These are phyloP conservation scores for Sebastes flavidus DNA, from an alignment of 2,797 vertebrate species.

Conservation along the genomic window DNA sequence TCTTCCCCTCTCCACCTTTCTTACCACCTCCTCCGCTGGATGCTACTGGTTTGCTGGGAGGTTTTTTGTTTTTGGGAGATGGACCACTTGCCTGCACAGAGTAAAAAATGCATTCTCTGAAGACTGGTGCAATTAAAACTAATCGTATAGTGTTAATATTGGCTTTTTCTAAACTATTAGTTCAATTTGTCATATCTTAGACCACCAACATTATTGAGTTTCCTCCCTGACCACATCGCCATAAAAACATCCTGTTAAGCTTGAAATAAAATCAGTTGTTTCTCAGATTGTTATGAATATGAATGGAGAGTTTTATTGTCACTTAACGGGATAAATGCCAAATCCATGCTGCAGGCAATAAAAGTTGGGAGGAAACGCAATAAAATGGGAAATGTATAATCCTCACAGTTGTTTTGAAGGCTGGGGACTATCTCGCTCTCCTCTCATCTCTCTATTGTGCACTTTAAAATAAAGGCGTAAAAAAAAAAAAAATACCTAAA, in stretches of 20 bases:
- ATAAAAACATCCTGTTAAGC: slow-evolving; percentile 8
- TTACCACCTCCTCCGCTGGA: slow-evolving; percentile 78
- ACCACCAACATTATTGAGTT: neutral
- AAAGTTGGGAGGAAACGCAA: slow-evolving; percentile 3
- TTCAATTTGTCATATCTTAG: slow-evolving; percentile 4
- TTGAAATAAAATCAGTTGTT: slow-evolving; percentile 8
- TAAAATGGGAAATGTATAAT: slow-evolving; percentile 19
- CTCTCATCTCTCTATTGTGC: neutral
- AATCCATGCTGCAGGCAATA: slow-evolving; percentile 15
- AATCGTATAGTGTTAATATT: neutral
- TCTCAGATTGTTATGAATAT: neutral
- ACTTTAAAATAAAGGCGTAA: neutral
- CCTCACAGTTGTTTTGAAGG: neutral
- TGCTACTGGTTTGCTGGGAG: slow-evolving; percentile 84
- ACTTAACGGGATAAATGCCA: slow-evolving; percentile 17
- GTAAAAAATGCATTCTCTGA: neutral
- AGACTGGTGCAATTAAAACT: neutral
- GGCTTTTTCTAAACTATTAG: neutral
- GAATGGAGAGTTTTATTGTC: slow-evolving; percentile 16
- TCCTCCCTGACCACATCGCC: neutral
- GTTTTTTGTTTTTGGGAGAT: slow-evolving; percentile 92
- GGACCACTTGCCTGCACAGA: slow-evolving; percentile 92
- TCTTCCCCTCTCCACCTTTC: slow-evolving; percentile 88
- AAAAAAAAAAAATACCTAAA: neutral
- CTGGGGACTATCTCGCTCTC: neutral